These are phyloP conservation scores for Tridacna crocea DNA, from an alignment of 2,888 invertebrate species.

Conservation along the genomic window DNA sequence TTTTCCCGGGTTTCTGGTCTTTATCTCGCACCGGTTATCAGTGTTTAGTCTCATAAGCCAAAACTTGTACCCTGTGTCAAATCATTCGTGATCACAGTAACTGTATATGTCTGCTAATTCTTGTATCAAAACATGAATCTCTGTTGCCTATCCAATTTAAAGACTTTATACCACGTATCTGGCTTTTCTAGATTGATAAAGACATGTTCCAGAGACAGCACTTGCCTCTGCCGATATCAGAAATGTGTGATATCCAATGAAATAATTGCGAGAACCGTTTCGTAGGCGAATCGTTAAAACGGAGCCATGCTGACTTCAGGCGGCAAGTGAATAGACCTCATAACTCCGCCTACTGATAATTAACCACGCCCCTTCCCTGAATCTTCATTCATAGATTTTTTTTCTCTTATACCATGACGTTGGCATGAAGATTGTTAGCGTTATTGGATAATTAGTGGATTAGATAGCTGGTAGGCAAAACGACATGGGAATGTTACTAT, in stretches of 20 bases:
- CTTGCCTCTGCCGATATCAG: conserved; percentile 43
- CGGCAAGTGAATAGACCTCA: background rate
- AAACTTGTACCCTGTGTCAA: conserved; percentile 57
- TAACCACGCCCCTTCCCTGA: conserved; percentile 19
- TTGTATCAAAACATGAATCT: conserved; percentile 65
- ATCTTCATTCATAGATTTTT: conserved; percentile 15
- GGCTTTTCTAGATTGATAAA: conserved; percentile 38
- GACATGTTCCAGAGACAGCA: conserved; percentile 56
- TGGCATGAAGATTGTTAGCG: conserved; percentile 15
- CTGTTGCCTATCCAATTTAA: conserved; percentile 60
- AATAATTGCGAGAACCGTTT: conserved; percentile 47
- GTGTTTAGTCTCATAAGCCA: conserved; percentile 64
- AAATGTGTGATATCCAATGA: conserved; percentile 58
- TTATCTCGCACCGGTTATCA: conserved; percentile 60
- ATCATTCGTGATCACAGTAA: conserved; percentile 60
- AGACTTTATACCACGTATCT: conserved; percentile 56
- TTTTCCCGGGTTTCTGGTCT: conserved; percentile 57
- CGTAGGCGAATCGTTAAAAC: conserved; percentile 43
- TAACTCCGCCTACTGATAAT: conserved; percentile 16
- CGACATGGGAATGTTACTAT: conserved; percentile 21
- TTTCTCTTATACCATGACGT: conserved; percentile 1
- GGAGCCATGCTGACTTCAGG: conserved; percentile 28
- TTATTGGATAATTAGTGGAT: conserved; percentile 25
- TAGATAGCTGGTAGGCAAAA: conserved; percentile 13
- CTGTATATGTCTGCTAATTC: conserved; percentile 57